These are phyloP conservation scores for Drosophila insularis DNA, from an alignment of 1,140 invertebrate species.

Conservation along the genomic window DNA sequence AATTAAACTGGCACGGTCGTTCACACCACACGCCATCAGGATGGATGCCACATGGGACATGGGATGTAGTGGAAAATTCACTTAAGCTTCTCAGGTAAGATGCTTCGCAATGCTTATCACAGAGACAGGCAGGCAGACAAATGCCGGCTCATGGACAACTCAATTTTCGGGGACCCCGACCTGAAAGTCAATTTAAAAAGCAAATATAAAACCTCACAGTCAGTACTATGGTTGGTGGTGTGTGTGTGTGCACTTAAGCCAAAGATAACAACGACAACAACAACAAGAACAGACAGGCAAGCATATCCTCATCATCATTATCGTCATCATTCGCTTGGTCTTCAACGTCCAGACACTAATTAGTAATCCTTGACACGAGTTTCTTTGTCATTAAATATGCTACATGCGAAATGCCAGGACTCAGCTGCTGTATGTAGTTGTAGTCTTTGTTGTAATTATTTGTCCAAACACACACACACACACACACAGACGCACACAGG, in stretches of 20 bases:
- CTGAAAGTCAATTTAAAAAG: slow-evolving; percentile 78
- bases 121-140: slow-evolving; percentile 13
- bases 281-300: slow-evolving; percentile 14
- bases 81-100: slow-evolving; percentile 74
- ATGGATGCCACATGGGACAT: slow-evolving; percentile 7
- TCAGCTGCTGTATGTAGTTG: slow-evolving; percentile 14
- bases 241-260: slow-evolving; percentile 58
- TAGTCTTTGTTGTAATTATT: slow-evolving; percentile 68
- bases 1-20: slow-evolving; percentile 58
- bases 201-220: slow-evolving; percentile 49
- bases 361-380: slow-evolving; percentile 80
- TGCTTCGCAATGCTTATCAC: slow-evolving; percentile 59
- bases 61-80: slow-evolving; percentile 48
- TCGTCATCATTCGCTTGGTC: slow-evolving; percentile 37
- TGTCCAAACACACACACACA: slow-evolving; percentile 45
- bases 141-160: slow-evolving; percentile 47
- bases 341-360: slow-evolving; percentile 78
- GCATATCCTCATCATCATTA: slow-evolving; percentile 48
- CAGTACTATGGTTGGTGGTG: background rate
- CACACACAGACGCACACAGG: slow-evolving; percentile 33
- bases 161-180: slow-evolving; percentile 53
- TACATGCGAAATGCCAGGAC: slow-evolving; percentile 51
- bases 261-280: slow-evolving; percentile 39
- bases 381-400: slow-evolving; percentile 75
- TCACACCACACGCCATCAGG: background rate